Base-by-base conservation (phyloP, 1,140 invertebrate species). In the Manduca sexta region DNA sequence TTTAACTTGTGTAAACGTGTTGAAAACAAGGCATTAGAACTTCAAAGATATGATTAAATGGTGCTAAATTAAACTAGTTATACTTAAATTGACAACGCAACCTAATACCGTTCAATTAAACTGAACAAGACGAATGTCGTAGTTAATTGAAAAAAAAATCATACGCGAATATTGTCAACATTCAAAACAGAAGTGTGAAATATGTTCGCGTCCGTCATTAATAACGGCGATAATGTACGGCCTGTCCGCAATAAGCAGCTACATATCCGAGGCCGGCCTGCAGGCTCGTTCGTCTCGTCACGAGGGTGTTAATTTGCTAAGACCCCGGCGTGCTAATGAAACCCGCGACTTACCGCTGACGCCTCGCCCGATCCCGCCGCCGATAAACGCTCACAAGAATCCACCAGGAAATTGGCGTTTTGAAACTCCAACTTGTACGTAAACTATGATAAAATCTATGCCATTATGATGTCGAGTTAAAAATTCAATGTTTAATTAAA, bases 241-340 rank as follows among this genome's bases (percentile, higher is more conserved):
- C 48, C 43, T 54, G 61, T 62, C 50, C 51, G 55, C 49, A 60
- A 45, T 54, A 46, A 53, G 52, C 55, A 45, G 49, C 43, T 50
- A 54, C 53, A 42, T 45, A 43, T 48, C 31, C 18, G 35, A 35
- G 45, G 35, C 34, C 40, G n/a, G 26, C 35, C 26, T 37, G 15
- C 49, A 50, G 64, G 59, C 55, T 60, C 52, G 56, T 61, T 52
- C 47, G 54, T 59, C 57, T 60, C 60, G 52, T 71, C 63, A 57
- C 56, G 64, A 77, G 79, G 74, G 78, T 72, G 81, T 81, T 84
- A 84, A 84, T 84, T 84, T 76, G 77, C 72, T 75, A 78, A 84
- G 72, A 69, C 68, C 65, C 64, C 42, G 38, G 16, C 70, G 63
- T 67, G 69, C 70, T 84, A 84, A 84, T 84, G 81, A 84, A 82